phyloP scores from a whole-genome alignment of 1,140 invertebrate species.

The Eumaeus atala region DNA sequence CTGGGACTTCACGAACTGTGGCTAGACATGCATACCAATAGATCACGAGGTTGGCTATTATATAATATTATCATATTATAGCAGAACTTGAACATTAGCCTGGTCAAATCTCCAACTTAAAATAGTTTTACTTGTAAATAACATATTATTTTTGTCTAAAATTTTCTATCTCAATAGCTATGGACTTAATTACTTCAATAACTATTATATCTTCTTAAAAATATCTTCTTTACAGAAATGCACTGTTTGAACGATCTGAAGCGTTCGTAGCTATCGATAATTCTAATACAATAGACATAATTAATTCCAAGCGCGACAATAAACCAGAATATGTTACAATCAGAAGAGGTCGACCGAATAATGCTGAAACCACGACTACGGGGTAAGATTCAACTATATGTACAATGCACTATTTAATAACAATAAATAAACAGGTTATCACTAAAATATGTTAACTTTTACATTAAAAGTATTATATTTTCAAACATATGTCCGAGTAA shows the following conservation, averaged over 20 bases:
- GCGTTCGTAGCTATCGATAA: conserved; percentile 40
- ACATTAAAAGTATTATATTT: background rate
- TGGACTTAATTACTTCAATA: too few species aligned
- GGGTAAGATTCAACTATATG: conserved; percentile 41
- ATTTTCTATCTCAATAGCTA: too few species aligned
- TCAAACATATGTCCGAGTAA: conserved; percentile 1
- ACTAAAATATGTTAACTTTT: background rate
- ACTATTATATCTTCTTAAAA: too few species aligned
- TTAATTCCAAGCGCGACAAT: conserved; percentile 40
- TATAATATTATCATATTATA: too few species aligned
- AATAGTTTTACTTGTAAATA: too few species aligned
- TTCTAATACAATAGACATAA: conserved; percentile 42
- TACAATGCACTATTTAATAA: background rate
- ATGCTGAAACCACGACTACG: conserved; percentile 56
- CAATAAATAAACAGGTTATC: background rate
- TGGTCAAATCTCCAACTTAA: too few species aligned
- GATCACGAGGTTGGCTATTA: too few species aligned
- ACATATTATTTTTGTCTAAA: too few species aligned
- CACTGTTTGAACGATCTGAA: conserved; percentile 51
- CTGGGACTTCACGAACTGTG: too few species aligned
- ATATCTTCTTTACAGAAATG: conserved; percentile 43
- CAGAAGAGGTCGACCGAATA: conserved; percentile 75
- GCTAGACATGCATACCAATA: too few species aligned
- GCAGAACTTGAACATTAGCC: too few species aligned
- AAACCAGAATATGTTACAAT: conserved; percentile 79